Evolutionary conservation across 2,797 vertebrate species (phyloP), one percentile per base, ranked within the genome.

Genomic region (Rhadinocentrus ornatus): DNA sequence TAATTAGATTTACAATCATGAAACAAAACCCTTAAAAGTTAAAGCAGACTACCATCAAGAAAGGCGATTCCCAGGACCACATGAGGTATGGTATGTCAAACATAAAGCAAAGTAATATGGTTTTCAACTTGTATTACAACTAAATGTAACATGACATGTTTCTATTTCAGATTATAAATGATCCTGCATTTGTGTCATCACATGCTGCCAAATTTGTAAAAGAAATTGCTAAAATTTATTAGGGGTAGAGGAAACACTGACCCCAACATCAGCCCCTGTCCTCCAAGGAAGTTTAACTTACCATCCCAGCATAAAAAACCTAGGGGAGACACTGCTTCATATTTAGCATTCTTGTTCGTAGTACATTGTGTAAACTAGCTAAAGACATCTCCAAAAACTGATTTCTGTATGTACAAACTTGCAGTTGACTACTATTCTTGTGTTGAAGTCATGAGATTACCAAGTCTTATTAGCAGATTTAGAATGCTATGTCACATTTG

Each of bases 121-220:
- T 68, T 31, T 62, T 53, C 50, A 37, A 34, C 55, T 54, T 27
- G 46, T 67, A 72, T 62, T 32, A 55, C 63, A 32, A 20, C 60
- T 27, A 13, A 44, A 20, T 31, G 34, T 69, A 68, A 22, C 10
- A 82, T 79, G 16, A 71, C 35, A 79, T 37, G 65, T 78, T 72
- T 81, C 54, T 52, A 22, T 62, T 34, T 1, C 24, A 70, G 29
- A 74, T 71, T 62, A 72, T 64, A 32, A 22, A 80, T 60, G 39
- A 26, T 54, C 7, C 18, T n/a, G 35, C 16, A 24, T 70, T 69
- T 12, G 71, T 69, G 73, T 76, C 26, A 26, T 27, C 44, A 26
- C 32, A 1, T 62, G 66, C 69, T n/a, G 54, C 34, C 57, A 71
- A 75, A 73, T 74, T 62, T 75, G 68, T 34, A 66, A 29, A 29